Evolutionary conservation across 1,140 invertebrate genomes (phyloP).

Genomic region (Ooceraea biroi): DNA sequence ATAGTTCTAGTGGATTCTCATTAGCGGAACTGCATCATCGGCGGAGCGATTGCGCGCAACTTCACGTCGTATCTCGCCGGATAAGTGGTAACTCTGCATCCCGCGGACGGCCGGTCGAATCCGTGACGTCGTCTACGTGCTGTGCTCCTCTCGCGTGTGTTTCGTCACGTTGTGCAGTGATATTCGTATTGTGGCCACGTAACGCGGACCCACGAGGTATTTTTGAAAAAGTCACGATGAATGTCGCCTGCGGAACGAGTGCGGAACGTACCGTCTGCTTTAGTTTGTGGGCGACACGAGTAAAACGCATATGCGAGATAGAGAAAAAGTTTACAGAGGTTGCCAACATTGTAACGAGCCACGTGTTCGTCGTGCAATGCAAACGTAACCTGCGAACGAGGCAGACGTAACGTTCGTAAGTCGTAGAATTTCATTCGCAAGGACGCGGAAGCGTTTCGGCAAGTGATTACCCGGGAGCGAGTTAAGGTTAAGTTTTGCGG

Average conservation of each 20-base stretch:
- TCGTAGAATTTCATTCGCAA: background rate
- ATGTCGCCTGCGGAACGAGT: background rate
- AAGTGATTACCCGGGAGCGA: background rate
- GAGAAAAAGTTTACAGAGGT: constrained; percentile 8
- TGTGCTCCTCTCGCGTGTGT: constrained; percentile 56
- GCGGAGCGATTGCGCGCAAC: background rate
- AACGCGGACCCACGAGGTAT: constrained; percentile 55
- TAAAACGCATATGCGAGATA: background rate
- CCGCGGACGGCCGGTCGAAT: constrained; percentile 59
- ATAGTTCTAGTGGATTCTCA: too few species aligned
- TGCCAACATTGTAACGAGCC: background rate
- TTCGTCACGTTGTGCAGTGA: constrained; percentile 68
- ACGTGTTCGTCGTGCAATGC: background rate
- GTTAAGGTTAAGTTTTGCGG: constrained; percentile 68
- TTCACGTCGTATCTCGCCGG: constrained; percentile 2
- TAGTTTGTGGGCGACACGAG: background rate
- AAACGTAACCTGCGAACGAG: background rate
- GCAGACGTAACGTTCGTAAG: background rate
- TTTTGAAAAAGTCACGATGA: background rate
- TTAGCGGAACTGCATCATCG: background rate
- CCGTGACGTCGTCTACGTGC: constrained; percentile 65
- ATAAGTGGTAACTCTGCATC: constrained; percentile 32
- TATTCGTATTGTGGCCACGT: constrained; percentile 24
- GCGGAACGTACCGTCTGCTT: background rate
- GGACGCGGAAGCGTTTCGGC: background rate